phyloP scores from a whole-genome alignment of 2,113 vertebrate species.

The Eolophus roseicapilla region DNA sequence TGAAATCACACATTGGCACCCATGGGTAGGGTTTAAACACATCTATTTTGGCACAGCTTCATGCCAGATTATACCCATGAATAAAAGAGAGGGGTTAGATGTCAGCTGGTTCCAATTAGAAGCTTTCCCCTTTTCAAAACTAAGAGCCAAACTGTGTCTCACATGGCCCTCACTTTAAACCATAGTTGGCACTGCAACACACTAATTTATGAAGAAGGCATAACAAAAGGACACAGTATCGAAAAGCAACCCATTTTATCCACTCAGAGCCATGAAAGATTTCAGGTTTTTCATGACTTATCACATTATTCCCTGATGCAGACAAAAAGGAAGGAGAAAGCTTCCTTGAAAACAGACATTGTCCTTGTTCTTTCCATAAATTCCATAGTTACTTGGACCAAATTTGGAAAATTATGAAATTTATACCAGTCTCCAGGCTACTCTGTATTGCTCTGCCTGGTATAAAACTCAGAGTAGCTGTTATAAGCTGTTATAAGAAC shows the following conservation, averaged over 20 bases:
- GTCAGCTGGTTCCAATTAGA: conserved; percentile 29
- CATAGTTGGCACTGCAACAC: not conserved
- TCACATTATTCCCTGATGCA: not conserved
- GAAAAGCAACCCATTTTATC: not conserved
- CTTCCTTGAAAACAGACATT: not conserved
- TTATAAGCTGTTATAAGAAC: not conserved
- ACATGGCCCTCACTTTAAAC: not conserved
- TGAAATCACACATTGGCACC: conserved; percentile 4
- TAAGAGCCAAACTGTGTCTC: not conserved
- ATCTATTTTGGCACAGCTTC: conserved; percentile 16
- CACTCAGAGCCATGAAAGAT: not conserved
- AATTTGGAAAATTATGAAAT: not conserved
- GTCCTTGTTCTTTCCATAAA: not conserved
- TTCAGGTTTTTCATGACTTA: not conserved
- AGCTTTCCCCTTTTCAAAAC: conserved; percentile 23
- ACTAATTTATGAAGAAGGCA: not conserved
- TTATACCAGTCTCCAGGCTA: not conserved
- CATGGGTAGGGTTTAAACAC: not conserved
- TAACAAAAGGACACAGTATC: not conserved
- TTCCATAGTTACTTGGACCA: not conserved
- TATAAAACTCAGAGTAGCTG: not conserved
- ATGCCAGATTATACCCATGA: conserved; percentile 39
- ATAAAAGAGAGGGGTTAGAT: conserved; percentile 19
- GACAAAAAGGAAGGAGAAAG: not conserved
- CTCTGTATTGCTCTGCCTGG: not conserved